These are phyloP conservation scores for Astyanax mexicanus DNA, from an alignment of 2,797 vertebrate species.

Conservation along the genomic window DNA sequence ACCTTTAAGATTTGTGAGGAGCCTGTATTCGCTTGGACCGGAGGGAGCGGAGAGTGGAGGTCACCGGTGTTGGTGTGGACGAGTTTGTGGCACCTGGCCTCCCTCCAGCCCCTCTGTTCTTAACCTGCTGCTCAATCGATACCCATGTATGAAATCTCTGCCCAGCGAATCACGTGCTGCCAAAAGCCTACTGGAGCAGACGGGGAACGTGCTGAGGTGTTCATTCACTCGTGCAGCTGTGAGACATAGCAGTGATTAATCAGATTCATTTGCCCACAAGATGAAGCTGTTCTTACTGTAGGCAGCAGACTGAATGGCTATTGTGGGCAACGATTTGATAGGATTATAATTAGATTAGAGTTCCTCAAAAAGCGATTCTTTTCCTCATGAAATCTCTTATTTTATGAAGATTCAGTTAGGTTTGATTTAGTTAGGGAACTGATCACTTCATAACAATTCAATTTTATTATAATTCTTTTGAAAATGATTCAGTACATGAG, in stretches of 20 bases:
- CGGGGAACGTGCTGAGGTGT: conserved; percentile 49
- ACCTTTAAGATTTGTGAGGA: conserved; percentile 58
- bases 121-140: conserved; percentile 53
- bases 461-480: too few species aligned
- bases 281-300: conserved; percentile 38
- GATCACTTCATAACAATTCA: too few species aligned
- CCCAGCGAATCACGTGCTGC: conserved; percentile 45
- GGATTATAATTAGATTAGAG: too few species aligned
- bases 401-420: too few species aligned
- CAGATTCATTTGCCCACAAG: conserved; percentile 46
- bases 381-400: too few species aligned
- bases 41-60: conserved; percentile 31
- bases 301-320: conserved; percentile 6
- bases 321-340: neutral
- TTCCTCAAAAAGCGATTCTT: too few species aligned
- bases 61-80: conserved; percentile 37
- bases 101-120: conserved; percentile 26
- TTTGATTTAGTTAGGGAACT: too few species aligned
- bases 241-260: conserved; percentile 49
- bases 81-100: conserved; percentile 26
- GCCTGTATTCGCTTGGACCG: conserved; percentile 33
- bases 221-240: conserved; percentile 27
- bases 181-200: conserved; percentile 37
- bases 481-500: too few species aligned
- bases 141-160: conserved; percentile 49